Percentiles rank a stretch among this genome's conserved stretches.
These are phyloP conservation scores for Eilema griseolum DNA, from an alignment of 2,888 invertebrate genomes.

Conservation along the genomic window DNA sequence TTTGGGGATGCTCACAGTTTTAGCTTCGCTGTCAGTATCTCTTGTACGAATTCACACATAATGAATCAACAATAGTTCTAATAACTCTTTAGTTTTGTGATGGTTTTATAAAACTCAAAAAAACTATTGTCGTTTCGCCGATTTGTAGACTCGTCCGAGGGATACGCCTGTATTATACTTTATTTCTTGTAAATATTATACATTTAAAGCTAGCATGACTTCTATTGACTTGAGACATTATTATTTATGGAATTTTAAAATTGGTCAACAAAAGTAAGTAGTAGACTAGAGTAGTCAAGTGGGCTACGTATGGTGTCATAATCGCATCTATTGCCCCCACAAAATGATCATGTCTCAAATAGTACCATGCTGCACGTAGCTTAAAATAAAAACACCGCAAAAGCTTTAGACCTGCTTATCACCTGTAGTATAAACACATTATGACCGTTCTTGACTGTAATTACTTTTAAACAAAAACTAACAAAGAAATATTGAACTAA, in stretches of 20 bases:
- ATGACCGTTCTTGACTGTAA: background rate
- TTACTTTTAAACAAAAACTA: background rate
- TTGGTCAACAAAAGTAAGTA: too few relatives aligned
- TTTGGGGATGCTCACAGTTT: background rate
- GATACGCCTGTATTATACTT: background rate
- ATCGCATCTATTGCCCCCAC: background rate
- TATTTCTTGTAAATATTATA: slow-evolving; percentile 1
- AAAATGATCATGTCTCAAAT: background rate
- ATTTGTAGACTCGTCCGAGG: background rate
- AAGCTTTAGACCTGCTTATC: background rate
- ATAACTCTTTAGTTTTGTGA: background rate
- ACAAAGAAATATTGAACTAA: background rate
- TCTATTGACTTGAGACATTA: slow-evolving; percentile 1
- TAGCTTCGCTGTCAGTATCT: background rate
- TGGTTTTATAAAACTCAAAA: background rate
- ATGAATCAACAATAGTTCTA: background rate
- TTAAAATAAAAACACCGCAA: background rate
- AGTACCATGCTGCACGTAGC: slow-evolving; percentile 3
- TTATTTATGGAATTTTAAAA: background rate
- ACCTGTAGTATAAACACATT: background rate
- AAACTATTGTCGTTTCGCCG: background rate
- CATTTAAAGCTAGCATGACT: background rate
- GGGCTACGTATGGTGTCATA: too few relatives aligned
- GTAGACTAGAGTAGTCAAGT: too few relatives aligned
- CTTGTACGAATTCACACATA: background rate